Percentiles rank a stretch among this genome's conserved stretches.
These are phyloP conservation scores for Sympetrum striolatum DNA, from an alignment of 2,888 invertebrate species.

Conservation along the genomic window DNA sequence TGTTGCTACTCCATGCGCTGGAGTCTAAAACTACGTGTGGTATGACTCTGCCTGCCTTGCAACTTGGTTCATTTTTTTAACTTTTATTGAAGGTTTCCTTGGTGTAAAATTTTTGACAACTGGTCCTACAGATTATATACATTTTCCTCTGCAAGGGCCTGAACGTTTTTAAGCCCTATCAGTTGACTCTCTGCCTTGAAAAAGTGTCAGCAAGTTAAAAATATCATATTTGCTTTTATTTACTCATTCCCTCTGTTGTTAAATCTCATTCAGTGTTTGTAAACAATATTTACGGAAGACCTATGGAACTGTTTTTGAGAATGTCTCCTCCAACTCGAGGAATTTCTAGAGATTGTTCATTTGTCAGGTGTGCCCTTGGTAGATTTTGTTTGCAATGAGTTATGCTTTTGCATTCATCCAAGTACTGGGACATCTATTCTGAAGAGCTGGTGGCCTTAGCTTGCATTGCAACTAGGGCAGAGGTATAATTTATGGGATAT, in stretches of 20 bases:
- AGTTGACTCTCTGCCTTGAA: neutral
- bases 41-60: conserved; percentile 19
- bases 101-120: neutral
- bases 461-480: conserved; percentile 1
- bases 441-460: conserved; percentile 34
- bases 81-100: neutral
- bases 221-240: neutral
- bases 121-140: neutral
- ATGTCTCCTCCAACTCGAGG: neutral
- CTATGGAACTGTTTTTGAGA: neutral
- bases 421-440: conserved; percentile 21
- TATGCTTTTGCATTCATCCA: neutral
- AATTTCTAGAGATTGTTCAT: neutral
- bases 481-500: conserved; percentile 23
- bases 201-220: conserved; percentile 14
- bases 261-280: neutral
- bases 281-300: neutral
- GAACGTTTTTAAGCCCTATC: neutral
- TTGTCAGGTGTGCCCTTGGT: neutral
- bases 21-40: neutral
- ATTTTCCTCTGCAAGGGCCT: neutral
- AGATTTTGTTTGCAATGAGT: conserved; percentile 6
- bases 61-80: neutral
- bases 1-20: conserved; percentile 4
- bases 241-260: neutral